Base-by-base conservation (phyloP, 2,888 invertebrate species). In the Cryptus armator region DNA sequence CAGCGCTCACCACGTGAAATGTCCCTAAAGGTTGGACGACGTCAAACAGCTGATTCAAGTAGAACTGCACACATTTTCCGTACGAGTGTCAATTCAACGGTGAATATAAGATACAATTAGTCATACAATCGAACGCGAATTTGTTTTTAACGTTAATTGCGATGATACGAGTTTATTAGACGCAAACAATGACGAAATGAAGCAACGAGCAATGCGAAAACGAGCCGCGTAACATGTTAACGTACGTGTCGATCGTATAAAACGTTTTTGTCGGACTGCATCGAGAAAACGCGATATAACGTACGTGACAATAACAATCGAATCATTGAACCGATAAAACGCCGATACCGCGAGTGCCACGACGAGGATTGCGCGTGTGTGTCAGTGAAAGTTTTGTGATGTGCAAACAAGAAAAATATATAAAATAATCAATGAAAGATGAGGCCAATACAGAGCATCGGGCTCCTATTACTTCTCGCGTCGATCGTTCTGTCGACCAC, bases 211-310 rank as follows among this genome's bases (percentile, higher is more conserved):
- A 12, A 48, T 46, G 62, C 14, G 48, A 62, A 56, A 81, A 70
- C 64, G 62, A 80, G 77, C 71, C 75, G 53, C 64, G 59, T 83
- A 75, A 85, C 85, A 91, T 91, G 91, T 92, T 90, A 91, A 91
- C 91, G 90, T 91, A 91, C 88, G 86, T 87, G 82, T 84, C 37
- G 37, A 37, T 37, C 37, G 37, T 37, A 9, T 37, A 1, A 37
- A 37, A 37, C 7, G 81, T 80, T 66, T 77, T 66, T 37, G 37
- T 37, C 37, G 37, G 37, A 37, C 5, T 9, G 5, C 37, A 37
- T 37, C 37, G 37, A 9, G 37, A 7, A 37, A 37, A 37, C 3
- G 37, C 37, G 37, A 37, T 5, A 37, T 12, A 24, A 56, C 56
- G 56, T 59, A 79, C 53, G 44, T 74, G 71, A 87, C 51, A 37